A percentile compares a stretch with the other conserved stretches of the same genome.
Evolutionary conservation across 2,888 invertebrate species (phyloP).

Genomic region (Cephonodes hylas): DNA sequence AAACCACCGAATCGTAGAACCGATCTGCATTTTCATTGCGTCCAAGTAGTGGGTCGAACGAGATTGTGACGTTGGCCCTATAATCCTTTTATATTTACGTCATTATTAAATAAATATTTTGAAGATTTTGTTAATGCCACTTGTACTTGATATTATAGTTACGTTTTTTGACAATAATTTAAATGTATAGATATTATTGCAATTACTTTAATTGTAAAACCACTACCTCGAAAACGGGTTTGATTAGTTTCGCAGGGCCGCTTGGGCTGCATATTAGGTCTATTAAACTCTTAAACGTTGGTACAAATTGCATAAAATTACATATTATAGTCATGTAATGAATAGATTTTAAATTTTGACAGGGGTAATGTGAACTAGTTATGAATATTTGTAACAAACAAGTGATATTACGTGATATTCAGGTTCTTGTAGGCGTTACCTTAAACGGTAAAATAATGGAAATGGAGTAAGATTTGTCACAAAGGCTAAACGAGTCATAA

Average conservation of each 20-base stretch:
- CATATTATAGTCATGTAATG: background rate
- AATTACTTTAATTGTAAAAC: background rate
- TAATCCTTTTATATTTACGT: background rate
- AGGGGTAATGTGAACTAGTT: background rate
- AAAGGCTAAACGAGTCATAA: slow-evolving; percentile 8
- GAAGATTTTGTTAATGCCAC: background rate
- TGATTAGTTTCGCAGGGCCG: background rate
- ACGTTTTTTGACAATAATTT: background rate
- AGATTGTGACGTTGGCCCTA: background rate
- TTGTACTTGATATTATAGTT: background rate
- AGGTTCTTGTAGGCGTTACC: background rate
- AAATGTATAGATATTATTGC: background rate
- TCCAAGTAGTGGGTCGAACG: background rate
- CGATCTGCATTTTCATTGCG: slow-evolving; percentile 1
- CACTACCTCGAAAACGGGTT: background rate
- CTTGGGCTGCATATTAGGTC: background rate
- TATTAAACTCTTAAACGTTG: background rate
- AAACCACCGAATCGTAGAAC: slow-evolving; percentile 27
- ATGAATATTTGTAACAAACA: background rate
- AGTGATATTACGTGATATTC: background rate
- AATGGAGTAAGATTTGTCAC: background rate
- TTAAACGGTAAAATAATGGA: background rate
- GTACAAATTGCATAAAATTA: background rate
- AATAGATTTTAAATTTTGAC: background rate
- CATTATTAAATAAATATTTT: background rate